phyloP scores from a whole-genome alignment of 2,888 invertebrate genomes.

The Leucophora obtusa region DNA sequence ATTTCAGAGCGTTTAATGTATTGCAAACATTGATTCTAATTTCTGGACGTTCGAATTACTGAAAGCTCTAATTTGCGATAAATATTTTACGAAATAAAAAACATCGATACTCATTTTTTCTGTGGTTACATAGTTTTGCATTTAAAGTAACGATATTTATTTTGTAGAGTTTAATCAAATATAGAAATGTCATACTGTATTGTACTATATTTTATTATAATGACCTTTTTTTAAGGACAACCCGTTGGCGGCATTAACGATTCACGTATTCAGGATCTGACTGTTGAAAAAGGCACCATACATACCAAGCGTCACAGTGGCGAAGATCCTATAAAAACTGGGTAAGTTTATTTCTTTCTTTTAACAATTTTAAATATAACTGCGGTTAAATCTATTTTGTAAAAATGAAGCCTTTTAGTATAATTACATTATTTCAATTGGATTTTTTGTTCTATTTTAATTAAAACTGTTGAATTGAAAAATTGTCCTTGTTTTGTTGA shows the following conservation, averaged over 20 bases:
- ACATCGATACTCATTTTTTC: too few species aligned
- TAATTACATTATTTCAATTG: neutral
- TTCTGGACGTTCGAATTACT: too few species aligned
- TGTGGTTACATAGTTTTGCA: too few species aligned
- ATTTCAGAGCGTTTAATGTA: too few species aligned
- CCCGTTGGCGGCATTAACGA: conserved; percentile 77
- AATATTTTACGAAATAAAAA: too few species aligned
- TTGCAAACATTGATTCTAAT: too few species aligned
- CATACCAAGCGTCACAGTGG: conserved; percentile 97
- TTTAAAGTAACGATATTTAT: too few species aligned
- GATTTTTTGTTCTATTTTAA: neutral
- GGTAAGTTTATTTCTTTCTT: conserved; percentile 79
- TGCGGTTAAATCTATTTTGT: neutral
- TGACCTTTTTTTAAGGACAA: conserved; percentile 71
- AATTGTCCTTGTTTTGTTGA: neutral
- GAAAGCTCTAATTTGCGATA: too few species aligned
- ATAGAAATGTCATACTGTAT: too few species aligned
- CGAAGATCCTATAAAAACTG: conserved; percentile 90
- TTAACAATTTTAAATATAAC: neutral
- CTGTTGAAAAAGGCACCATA: conserved; percentile 95
- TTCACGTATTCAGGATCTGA: conserved; percentile 78
- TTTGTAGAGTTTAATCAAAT: too few species aligned
- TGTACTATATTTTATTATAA: too few species aligned
- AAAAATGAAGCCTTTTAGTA: neutral
- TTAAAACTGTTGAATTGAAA: neutral